phyloP scores from a whole-genome alignment of 2,888 invertebrate genomes.

The Drosophila suboccidentalis region DNA sequence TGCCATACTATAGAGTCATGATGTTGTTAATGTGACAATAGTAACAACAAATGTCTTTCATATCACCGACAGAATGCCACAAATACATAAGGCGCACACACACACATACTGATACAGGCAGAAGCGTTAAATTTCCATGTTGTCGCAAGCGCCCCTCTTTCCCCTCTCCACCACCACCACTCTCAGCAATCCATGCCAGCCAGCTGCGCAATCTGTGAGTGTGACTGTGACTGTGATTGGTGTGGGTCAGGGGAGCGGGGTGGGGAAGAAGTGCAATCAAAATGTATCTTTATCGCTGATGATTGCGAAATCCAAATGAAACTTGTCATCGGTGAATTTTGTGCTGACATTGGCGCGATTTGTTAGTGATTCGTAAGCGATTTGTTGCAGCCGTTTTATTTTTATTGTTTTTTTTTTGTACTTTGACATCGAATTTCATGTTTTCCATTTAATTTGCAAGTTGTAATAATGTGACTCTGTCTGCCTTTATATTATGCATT shows the following conservation, averaged over 20 bases:
- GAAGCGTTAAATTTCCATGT: slow-evolving; percentile 71
- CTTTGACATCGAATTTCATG: slow-evolving; percentile 77
- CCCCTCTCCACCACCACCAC: slow-evolving; percentile 5
- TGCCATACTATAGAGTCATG: slow-evolving; percentile 40
- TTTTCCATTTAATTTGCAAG: slow-evolving; percentile 74
- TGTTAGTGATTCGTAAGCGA: slow-evolving; percentile 43
- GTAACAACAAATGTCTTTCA: slow-evolving; percentile 52
- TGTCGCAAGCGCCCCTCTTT: slow-evolving; percentile 27
- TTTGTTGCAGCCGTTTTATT: slow-evolving; percentile 34
- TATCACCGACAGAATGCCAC: slow-evolving; percentile 33
- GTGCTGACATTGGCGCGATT: slow-evolving; percentile 68
- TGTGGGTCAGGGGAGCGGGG: slow-evolving; percentile 3
- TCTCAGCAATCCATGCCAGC: neutral
- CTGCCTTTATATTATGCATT: slow-evolving; percentile 18
- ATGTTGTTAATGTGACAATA: slow-evolving; percentile 57
- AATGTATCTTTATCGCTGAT: slow-evolving; percentile 75
- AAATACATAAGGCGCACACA: slow-evolving; percentile 22
- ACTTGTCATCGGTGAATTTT: slow-evolving; percentile 77
- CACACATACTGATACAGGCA: slow-evolving; percentile 23
- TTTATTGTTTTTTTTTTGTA: slow-evolving; percentile 37
- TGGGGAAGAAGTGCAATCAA: slow-evolving; percentile 42
- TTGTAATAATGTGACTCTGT: slow-evolving; percentile 39
- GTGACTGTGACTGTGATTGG: slow-evolving; percentile 34
- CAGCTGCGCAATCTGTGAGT: slow-evolving; percentile 17
- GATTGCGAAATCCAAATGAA: slow-evolving; percentile 76